Evolutionary conservation across 2,113 vertebrate genomes (phyloP).

Genomic region (Coracopsis vasa): DNA sequence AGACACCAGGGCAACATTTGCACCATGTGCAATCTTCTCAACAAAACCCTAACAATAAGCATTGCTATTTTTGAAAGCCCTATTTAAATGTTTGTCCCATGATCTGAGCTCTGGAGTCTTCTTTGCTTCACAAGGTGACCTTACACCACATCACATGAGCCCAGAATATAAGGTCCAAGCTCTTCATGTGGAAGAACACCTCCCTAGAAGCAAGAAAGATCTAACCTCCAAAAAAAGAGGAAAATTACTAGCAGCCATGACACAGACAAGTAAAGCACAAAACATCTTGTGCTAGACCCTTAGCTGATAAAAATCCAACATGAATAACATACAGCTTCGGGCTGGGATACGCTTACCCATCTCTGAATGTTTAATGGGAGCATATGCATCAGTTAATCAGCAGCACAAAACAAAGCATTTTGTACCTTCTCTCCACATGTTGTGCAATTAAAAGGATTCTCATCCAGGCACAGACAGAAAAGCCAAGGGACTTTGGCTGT

Average conservation of each 20-base stretch:
- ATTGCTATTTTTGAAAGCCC: neutral
- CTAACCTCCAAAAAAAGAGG: neutral
- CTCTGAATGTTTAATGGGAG: slow-evolving; percentile 60
- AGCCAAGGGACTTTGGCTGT: slow-evolving; percentile 38
- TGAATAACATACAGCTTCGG: neutral
- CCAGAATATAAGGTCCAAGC: neutral
- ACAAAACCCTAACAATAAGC: neutral
- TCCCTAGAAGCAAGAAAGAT: neutral
- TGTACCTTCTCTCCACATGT: slow-evolving; percentile 26
- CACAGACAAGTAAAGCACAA: neutral
- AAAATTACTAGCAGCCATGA: neutral
- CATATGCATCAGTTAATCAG: slow-evolving; percentile 21
- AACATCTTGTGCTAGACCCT: neutral
- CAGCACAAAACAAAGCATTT: slow-evolving; percentile 27
- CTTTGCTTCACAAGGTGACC: neutral
- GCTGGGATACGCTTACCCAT: slow-evolving; percentile 4
- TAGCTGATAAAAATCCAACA: neutral
- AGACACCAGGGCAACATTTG: neutral
- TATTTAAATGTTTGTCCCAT: neutral
- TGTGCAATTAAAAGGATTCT: slow-evolving; percentile 61
- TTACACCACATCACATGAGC: neutral
- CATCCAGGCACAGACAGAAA: slow-evolving; percentile 44
- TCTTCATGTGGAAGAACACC: neutral
- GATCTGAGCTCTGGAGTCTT: neutral
- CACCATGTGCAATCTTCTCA: neutral